These are phyloP conservation scores for Alligator mississippiensis DNA, from an alignment of 2,113 vertebrate genomes.

Conservation along the genomic window DNA sequence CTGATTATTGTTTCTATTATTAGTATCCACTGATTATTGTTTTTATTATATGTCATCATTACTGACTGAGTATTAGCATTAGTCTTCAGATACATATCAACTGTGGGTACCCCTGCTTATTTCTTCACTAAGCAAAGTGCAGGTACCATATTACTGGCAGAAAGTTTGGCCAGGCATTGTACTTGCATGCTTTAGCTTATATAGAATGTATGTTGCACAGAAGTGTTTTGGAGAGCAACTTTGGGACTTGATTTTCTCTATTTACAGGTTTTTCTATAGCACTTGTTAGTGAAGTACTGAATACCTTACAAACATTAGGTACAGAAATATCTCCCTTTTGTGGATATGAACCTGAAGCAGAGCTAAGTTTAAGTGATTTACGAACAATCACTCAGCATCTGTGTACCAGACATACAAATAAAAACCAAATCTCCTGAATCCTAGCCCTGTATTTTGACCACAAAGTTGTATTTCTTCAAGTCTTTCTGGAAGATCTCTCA, in stretches of 20 bases:
- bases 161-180: not conserved
- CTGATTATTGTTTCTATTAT: too few species aligned
- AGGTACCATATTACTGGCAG: not conserved
- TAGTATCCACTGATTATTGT: too few species aligned
- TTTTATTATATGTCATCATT: too few species aligned
- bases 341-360: not conserved
- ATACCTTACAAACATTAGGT: not conserved
- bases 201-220: not conserved
- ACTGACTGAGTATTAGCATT: too few species aligned
- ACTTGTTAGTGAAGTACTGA: accelerated
- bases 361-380: not conserved
- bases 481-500: not conserved
- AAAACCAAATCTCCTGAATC: not conserved
- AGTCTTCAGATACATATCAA: too few species aligned
- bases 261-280: not conserved
- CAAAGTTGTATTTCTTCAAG: not conserved
- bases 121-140: not conserved
- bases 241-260: not conserved
- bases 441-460: not conserved
- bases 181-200: not conserved
- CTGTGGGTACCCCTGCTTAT: not conserved
- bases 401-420: not conserved
- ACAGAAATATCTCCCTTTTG: not conserved
- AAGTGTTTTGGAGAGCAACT: not conserved
- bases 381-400: not conserved